A percentile compares a stretch with the other conserved stretches of the same genome.
Conservation (phyloP, 2,888 invertebrate species). For the Pheosia tremula region DNA sequence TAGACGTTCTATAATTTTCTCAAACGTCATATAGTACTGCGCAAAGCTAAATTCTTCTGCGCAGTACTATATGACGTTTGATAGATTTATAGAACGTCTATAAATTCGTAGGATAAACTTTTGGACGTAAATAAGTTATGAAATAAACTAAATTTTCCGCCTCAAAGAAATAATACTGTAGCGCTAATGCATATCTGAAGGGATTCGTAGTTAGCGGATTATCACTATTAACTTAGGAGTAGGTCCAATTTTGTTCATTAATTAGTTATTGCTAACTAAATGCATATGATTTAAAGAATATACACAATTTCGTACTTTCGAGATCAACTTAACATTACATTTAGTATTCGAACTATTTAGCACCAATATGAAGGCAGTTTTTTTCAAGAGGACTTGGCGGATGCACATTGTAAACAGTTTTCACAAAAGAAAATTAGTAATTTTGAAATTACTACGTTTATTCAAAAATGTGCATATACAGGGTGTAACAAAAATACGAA, state of each 20-base stretch:
- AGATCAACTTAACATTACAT: constrained; percentile 44
- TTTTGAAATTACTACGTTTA: not conserved
- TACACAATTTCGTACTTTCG: constrained; percentile 41
- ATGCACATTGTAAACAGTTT: not conserved
- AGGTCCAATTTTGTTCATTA: constrained; percentile 45
- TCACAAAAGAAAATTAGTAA: not conserved
- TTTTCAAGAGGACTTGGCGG: constrained; percentile 10
- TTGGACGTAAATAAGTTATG: constrained; percentile 5
- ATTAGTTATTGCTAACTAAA: constrained; percentile 45
- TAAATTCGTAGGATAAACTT: not conserved
- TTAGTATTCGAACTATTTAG: constrained; percentile 29
- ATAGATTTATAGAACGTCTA: no score
- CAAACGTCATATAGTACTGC: no score
- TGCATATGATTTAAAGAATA: constrained; percentile 38
- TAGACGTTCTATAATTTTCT: no score
- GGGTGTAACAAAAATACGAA: no score
- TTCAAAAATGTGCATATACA: not conserved
- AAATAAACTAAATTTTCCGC: constrained; percentile 23
- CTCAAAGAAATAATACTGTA: constrained; percentile 60
- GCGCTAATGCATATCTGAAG: constrained; percentile 37
- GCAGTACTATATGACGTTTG: no score
- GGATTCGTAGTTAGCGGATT: constrained; percentile 29
- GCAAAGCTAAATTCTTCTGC: no score
- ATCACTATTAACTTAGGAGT: constrained; percentile 43
- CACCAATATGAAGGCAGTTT: constrained; percentile 33